Evolutionary conservation across 2,888 invertebrate genomes (phyloP).

Genomic region (Seira sanloemensis): DNA sequence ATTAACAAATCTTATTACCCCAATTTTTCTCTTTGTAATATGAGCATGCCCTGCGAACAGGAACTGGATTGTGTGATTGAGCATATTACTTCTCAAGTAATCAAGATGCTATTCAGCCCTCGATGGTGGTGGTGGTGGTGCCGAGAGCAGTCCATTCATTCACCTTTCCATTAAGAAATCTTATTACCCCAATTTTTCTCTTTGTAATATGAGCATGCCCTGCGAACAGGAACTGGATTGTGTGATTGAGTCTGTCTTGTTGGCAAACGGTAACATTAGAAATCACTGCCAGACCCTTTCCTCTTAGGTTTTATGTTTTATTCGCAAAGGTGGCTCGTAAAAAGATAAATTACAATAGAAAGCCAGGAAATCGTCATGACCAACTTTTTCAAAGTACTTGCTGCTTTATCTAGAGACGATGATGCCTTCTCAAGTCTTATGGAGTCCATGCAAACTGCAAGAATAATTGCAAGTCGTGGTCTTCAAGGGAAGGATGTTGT

Average conservation of each 20-base stretch:
- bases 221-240: slow-evolving; percentile 67
- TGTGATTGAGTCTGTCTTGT: slow-evolving; percentile 47
- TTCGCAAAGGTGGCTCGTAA: slow-evolving; percentile 12
- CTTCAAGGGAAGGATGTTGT: slow-evolving; percentile 20
- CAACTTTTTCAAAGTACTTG: not conserved
- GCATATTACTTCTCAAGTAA: not conserved
- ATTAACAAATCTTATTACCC: slow-evolving; percentile 21
- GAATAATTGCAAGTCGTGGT: slow-evolving; percentile 27
- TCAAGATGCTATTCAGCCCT: not conserved
- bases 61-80: slow-evolving; percentile 67
- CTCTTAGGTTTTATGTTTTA: slow-evolving; percentile 26
- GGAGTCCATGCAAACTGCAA: slow-evolving; percentile 23
- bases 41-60: slow-evolving; percentile 55
- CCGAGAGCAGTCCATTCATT: slow-evolving; percentile 50
- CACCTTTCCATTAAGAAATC: slow-evolving; percentile 46
- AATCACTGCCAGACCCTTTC: slow-evolving; percentile 26
- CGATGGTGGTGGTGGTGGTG: too few species aligned
- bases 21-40: slow-evolving; percentile 17
- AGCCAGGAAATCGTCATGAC: slow-evolving; percentile 49
- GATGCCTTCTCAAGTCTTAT: slow-evolving; percentile 16
- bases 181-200: slow-evolving; percentile 8
- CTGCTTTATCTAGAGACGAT: not conserved
- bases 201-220: slow-evolving; percentile 20
- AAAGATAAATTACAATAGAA: slow-evolving; percentile 43
- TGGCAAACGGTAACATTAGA: not conserved